Base-by-base conservation (phyloP, 2,888 invertebrate species). In the Cantharis nigra region DNA sequence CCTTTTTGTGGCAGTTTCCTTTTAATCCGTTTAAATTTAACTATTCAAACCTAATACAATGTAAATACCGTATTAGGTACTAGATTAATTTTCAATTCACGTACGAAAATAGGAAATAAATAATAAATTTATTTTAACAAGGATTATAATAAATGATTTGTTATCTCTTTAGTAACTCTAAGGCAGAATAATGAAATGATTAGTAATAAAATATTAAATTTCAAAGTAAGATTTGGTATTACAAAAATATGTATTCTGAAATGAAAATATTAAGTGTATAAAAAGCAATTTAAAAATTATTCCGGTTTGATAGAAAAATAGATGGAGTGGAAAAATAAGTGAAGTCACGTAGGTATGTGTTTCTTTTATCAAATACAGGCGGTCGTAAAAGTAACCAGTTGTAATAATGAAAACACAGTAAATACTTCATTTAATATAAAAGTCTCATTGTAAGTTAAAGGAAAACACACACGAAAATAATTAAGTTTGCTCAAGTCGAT, bases 221-320 rank as follows among this genome's bases (percentile, higher is more conserved):
- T 49, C 2, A n/a, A n/a, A n/a, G 49, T n/a, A n/a, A n/a, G n/a
- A 49, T 49, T 49, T 49, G 5, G 1, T n/a, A 49, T 49, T n/a
- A 49, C 3, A 20, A 20, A 2, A 20, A 20, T 49, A 49, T n/a
- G n/a, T 49, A 49, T n/a, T n/a, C n/a, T n/a, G n/a, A 49, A 49
- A 49, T 49, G n/a, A 49, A 49, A 49, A 49, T 49, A 49, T 49
- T 49, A 49, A 49, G 49, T 49, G 49, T 49, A 49, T n/a, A 49
- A 67, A 67, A 67, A 23, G 26, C 65, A 67, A 67, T 67, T 67
- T 67, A 67, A 26, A 67, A 67, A 67, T 67, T 67, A 67, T 67
- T 20, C 26, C 65, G 65, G 65, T n/a, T 67, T 67, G 65, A 67
- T 26, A 67, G 65, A 20, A 23, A 26, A 65, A 23, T 20, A 65